phyloP scores from a whole-genome alignment of 2,113 vertebrate species.

The Vidua chalybeata region DNA sequence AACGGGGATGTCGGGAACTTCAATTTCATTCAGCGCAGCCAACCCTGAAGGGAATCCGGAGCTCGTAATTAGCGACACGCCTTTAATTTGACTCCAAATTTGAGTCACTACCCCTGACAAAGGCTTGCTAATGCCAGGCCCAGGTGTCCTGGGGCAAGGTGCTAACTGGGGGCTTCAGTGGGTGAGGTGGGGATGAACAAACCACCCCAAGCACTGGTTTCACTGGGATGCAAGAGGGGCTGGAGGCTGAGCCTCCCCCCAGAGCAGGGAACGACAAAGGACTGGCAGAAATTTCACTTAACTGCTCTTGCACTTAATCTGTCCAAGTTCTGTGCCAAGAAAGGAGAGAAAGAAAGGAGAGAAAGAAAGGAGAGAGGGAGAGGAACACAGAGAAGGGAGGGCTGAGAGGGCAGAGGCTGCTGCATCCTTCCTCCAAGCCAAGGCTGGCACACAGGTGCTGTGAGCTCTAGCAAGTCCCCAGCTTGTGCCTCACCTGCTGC shows the following conservation, averaged over 20 bases:
- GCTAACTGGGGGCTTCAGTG: not conserved
- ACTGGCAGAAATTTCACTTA: not conserved
- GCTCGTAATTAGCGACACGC: not conserved
- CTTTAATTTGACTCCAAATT: constrained; percentile 30
- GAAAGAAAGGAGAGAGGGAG: not conserved
- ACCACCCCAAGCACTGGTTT: rapidly evolving
- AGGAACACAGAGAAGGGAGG: not conserved
- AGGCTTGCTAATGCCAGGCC: not conserved
- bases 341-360: not conserved
- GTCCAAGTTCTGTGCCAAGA: not conserved
- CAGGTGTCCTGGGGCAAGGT: rapidly evolving
- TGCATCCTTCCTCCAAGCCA: not conserved
- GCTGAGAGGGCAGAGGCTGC: not conserved
- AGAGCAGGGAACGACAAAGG: rapidly evolving
- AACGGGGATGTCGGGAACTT: not conserved
- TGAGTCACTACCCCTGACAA: not conserved
- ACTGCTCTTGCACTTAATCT: not conserved
- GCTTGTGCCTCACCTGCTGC: not conserved
- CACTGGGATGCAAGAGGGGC: not conserved
- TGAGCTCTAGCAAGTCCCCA: not conserved
- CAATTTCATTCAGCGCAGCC: constrained; percentile 41
- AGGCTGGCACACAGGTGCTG: not conserved
- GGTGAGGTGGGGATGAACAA: not conserved
- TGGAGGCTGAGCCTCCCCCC: not conserved
- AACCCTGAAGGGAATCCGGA: constrained; percentile 25